These are phyloP conservation scores for Corythaeola cristata DNA, from an alignment of 2,113 vertebrate genomes.

Conservation along the genomic window DNA sequence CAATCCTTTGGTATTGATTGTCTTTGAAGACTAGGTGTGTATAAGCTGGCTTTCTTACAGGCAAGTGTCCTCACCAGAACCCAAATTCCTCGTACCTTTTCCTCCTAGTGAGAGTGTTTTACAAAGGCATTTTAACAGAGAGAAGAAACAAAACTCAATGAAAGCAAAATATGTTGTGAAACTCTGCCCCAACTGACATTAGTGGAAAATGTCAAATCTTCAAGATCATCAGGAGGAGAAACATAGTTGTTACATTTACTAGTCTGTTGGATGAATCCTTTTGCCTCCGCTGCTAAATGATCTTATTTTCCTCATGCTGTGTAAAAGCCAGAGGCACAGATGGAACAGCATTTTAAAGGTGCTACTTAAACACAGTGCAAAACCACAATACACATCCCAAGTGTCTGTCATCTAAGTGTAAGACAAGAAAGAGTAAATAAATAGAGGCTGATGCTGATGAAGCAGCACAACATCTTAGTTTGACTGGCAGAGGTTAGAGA, in stretches of 20 bases:
- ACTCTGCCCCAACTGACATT: neutral
- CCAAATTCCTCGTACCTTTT: neutral
- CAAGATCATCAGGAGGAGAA: neutral
- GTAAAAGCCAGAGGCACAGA: neutral
- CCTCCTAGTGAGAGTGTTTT: neutral
- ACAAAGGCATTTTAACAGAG: neutral
- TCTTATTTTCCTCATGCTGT: neutral
- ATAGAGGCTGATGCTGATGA: neutral
- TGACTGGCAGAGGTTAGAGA: neutral
- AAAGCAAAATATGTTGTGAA: neutral
- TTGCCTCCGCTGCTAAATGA: neutral
- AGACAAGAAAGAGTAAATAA: neutral
- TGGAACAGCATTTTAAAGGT: neutral
- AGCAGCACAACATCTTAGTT: neutral
- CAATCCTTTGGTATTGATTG: neutral
- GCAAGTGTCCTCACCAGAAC: neutral
- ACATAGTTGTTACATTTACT: neutral
- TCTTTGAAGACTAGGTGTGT: neutral
- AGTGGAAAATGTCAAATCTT: neutral
- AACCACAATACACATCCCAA: neutral
- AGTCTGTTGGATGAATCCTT: neutral
- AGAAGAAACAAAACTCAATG: neutral
- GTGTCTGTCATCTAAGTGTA: neutral
- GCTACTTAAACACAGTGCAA: neutral
- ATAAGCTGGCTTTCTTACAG: neutral